Conservation (phyloP, 2,113 vertebrate species). For the Hemibagrus wyckioides region DNA sequence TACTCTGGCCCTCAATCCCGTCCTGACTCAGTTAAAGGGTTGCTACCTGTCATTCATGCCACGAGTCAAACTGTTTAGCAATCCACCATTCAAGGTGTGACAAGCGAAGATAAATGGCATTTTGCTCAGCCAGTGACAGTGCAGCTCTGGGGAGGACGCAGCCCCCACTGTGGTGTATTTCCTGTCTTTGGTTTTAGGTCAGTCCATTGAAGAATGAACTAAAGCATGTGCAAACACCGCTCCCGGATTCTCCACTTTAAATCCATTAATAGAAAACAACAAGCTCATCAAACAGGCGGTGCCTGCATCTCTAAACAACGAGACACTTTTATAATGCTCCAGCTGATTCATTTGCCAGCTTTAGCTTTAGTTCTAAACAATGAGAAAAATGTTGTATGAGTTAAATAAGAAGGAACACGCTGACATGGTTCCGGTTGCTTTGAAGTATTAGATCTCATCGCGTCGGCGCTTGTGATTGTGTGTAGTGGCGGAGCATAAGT, state of each 20-base stretch:
- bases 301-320: background rate
- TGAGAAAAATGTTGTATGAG: background rate
- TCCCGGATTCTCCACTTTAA: background rate
- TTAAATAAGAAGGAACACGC: background rate
- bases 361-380: background rate
- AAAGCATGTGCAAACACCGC: background rate
- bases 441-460: background rate
- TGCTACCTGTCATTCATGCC: background rate
- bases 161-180: conserved; percentile 9
- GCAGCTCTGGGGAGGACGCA: conserved; percentile 6
- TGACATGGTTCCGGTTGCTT: background rate
- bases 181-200: conserved; percentile 19
- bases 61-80: background rate
- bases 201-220: background rate
- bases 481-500: conserved; percentile 23
- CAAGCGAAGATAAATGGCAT: conserved; percentile 35
- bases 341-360: background rate
- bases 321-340: background rate
- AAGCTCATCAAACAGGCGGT: background rate
- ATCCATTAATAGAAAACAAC: background rate
- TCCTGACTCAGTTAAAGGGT: background rate
- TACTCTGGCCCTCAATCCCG: background rate
- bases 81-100: conserved; percentile 17
- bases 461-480: background rate
- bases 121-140: conserved; percentile 9